Evolutionary conservation across 2,888 invertebrate genomes (phyloP), one percentile per base, ranked within the genome.

Genomic region (Lypha dubia): DNA sequence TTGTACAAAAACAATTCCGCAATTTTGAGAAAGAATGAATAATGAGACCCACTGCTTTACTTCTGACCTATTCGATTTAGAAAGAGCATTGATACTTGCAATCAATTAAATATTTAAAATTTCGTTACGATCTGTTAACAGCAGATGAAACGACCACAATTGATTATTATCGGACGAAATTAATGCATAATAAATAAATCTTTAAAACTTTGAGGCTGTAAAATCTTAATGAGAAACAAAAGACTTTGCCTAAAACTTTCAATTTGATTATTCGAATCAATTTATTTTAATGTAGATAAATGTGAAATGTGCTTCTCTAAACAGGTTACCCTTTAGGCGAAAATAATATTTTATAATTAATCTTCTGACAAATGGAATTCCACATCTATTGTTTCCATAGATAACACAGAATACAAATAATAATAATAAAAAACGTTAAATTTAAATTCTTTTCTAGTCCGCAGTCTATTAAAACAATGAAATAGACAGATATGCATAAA

Each of bases 401-500:
- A 28, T n/a, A 60, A 38, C 13, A 71, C 62, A 49, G 32, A 49
- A 51, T n/a, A 41, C 13, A 62, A 32, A 53, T 38, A 38, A 38
- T 38, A 74, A 51, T 38, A 51, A 58, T 58, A 58, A 71, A 80
- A 74, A 67, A 8, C 65, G 65, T 79, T 79, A 58, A 67, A 80
- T 83, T 62, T 56, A 63, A 35, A 83, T 74, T 83, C 60, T 65
- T 79, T 85, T 67, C n/a, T 41, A 82, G 65, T 75, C 65, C 17
- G 65, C 53, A 9, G 68, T 46, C 58, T 35, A 53, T 76, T 60
- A 79, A 46, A 68, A 38, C 58, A 65, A 63, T 60, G 51, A 22
- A 70, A 73, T 35, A 24, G 7, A 62, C n/a, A 20, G 20, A 13
- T 20, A 24, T 62, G 38, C 8, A 41, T 7, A 44, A 2, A 11